Conservation (phyloP, 2,113 vertebrate species). For the Ardeotis arabs region DNA sequence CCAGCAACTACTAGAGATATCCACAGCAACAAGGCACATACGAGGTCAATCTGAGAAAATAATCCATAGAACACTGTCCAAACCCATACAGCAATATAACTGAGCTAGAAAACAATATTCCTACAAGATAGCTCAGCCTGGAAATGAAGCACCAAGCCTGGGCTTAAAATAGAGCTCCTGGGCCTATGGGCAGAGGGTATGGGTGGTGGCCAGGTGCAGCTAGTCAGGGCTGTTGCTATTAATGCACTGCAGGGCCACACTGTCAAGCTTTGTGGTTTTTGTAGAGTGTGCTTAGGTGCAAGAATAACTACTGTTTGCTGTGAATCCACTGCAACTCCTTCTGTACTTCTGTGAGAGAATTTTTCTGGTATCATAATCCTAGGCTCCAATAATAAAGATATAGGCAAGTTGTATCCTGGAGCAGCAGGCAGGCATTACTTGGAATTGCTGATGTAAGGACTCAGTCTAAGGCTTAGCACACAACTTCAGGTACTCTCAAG, state of each 20-base stretch:
- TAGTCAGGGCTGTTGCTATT: not conserved
- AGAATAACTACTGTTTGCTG: not conserved
- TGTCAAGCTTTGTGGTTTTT: rapidly evolving
- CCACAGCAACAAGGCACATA: rapidly evolving
- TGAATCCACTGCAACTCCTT: rapidly evolving
- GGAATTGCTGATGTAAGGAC: not conserved
- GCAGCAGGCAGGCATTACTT: not conserved
- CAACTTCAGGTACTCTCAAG: not conserved
- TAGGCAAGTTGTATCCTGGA: not conserved
- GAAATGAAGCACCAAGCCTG: rapidly evolving
- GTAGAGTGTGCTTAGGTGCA: rapidly evolving
- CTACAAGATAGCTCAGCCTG: rapidly evolving
- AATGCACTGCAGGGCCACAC: not conserved
- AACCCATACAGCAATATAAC: rapidly evolving
- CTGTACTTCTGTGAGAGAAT: rapidly evolving
- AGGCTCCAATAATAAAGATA: not conserved
- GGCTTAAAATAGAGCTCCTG: not conserved
- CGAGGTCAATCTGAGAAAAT: rapidly evolving
- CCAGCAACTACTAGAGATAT: rapidly evolving
- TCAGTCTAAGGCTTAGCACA: not conserved
- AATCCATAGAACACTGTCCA: rapidly evolving
- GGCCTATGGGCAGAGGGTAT: not conserved
- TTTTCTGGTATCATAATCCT: not conserved
- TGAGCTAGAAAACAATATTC: rapidly evolving
- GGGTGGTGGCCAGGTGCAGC: not conserved